Evolutionary conservation across 2,888 invertebrate species (phyloP).

Genomic region (Stenchaetothrips biformis): DNA sequence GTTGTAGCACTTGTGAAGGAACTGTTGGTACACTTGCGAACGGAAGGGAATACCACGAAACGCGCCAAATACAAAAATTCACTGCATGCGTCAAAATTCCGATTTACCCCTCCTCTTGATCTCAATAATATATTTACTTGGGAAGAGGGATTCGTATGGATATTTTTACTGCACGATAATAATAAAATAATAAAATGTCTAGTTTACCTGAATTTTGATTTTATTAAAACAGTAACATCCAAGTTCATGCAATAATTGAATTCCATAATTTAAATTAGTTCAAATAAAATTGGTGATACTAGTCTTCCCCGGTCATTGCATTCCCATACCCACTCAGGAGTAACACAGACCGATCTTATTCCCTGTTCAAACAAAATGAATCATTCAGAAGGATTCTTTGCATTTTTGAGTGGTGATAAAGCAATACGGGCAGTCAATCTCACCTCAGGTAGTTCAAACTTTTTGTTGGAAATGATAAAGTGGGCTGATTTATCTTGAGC

Average conservation of each 20-base stretch:
- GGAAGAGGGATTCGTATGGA: no score
- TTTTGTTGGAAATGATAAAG: slow-evolving; percentile 41
- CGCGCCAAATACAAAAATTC: no score
- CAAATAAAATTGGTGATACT: slow-evolving; percentile 27
- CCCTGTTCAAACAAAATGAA: slow-evolving; percentile 45
- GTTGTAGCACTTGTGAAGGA: no score
- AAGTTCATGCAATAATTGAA: background rate
- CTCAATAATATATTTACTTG: no score
- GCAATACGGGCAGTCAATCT: slow-evolving; percentile 38
- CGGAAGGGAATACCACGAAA: no score
- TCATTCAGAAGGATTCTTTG: slow-evolving; percentile 17
- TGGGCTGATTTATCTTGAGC: slow-evolving; percentile 42
- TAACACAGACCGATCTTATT: slow-evolving; percentile 46
- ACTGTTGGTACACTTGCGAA: no score
- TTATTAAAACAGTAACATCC: background rate
- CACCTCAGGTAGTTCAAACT: slow-evolving; percentile 40
- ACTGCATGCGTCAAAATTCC: no score
- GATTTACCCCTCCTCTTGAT: no score
- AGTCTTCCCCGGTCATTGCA: slow-evolving; percentile 48
- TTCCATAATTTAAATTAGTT: slow-evolving; percentile 6
- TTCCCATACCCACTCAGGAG: slow-evolving; percentile 58
- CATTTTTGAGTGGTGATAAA: slow-evolving; percentile 27
- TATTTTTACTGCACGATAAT: no score
- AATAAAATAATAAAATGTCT: no score
- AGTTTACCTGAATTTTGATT: no score